Conservation (phyloP, 2,113 vertebrate genomes). For the Prionailurus viverrinus region DNA sequence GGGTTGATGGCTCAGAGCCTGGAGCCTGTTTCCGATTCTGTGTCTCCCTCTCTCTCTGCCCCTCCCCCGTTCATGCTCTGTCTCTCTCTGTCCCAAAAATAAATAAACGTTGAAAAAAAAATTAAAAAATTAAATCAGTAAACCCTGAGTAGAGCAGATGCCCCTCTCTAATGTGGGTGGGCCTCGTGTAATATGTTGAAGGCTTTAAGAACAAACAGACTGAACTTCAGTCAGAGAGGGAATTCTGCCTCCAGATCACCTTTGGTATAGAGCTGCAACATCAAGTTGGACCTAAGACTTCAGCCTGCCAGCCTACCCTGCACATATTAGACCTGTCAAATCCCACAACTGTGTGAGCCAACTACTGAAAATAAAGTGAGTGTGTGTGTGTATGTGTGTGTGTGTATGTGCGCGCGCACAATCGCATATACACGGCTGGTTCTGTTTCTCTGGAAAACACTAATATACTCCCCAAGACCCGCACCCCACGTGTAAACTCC, state of each 20-base stretch:
- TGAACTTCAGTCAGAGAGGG: neutral
- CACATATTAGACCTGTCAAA: neutral
- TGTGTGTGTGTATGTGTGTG: too few species aligned
- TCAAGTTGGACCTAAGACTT: too few species aligned
- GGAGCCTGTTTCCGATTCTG: too few species aligned
- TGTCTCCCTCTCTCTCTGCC: too few species aligned
- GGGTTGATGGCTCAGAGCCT: too few species aligned
- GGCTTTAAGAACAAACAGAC: neutral
- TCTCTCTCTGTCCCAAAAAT: too few species aligned
- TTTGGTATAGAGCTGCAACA: neutral
- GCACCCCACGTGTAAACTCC: neutral
- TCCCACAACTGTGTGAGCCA: neutral
- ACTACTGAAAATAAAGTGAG: neutral
- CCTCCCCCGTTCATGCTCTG: too few species aligned
- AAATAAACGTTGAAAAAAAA: too few species aligned
- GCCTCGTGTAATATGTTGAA: neutral
- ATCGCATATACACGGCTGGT: too few species aligned
- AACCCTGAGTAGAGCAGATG: neutral
- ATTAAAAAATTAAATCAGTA: neutral
- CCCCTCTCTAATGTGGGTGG: neutral
- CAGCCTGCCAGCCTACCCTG: neutral
- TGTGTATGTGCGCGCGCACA: rapidly evolving
- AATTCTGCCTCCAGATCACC: neutral
- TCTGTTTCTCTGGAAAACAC: neutral
- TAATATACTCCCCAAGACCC: neutral